Conservation (phyloP, 2,797 vertebrate species). For the Lycodopsis pacificus region DNA sequence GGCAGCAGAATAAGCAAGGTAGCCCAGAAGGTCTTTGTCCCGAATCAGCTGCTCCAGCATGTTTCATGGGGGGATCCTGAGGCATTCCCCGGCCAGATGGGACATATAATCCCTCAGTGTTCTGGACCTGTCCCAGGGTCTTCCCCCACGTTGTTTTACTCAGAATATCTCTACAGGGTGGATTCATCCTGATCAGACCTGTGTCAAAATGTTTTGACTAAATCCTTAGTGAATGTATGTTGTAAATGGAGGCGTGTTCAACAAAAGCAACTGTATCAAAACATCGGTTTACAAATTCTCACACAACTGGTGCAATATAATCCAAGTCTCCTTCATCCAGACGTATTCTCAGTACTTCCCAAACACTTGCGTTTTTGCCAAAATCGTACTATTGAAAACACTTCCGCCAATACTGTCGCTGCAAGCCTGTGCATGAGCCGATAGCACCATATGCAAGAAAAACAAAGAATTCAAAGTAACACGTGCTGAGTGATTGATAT, state of each 20-base stretch:
- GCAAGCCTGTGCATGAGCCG: background rate
- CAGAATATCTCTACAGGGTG: background rate
- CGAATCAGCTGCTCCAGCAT: background rate
- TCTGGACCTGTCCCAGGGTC: slow-evolving; percentile 12
- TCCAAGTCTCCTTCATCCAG: background rate
- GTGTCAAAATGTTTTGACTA: background rate
- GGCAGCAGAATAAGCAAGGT: slow-evolving; percentile 4
- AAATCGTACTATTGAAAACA: background rate
- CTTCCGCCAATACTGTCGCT: background rate
- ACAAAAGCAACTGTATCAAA: background rate
- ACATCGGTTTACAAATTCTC: background rate
- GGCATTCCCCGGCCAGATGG: slow-evolving; percentile 20
- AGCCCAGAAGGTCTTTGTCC: slow-evolving; percentile 7
- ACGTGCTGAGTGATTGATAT: background rate
- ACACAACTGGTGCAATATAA: background rate
- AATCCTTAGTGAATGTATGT: background rate
- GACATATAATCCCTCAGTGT: slow-evolving; percentile 9
- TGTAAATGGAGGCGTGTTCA: background rate
- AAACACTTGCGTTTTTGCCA: background rate
- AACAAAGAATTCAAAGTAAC: background rate
- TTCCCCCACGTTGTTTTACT: background rate
- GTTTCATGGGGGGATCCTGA: background rate
- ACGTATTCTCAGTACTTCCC: background rate
- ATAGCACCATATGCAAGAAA: background rate
- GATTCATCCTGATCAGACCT: background rate